phyloP scores from a whole-genome alignment of 2,113 vertebrate species.

The Archocentrus centrarchus region DNA sequence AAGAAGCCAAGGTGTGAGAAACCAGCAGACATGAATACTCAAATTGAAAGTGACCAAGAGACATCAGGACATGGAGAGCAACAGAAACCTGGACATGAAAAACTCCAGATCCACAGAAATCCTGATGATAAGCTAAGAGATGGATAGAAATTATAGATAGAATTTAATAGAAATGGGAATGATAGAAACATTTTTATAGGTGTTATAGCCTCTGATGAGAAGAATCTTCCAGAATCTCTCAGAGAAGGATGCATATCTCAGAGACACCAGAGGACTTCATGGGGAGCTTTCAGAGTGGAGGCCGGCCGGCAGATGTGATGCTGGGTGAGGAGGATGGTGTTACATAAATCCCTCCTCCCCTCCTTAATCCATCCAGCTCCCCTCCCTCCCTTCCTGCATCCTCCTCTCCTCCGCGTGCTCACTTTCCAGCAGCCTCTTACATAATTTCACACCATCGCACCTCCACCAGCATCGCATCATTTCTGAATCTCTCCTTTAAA shows the following conservation, averaged over 20 bases:
- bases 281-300: neutral
- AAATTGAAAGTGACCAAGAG: neutral
- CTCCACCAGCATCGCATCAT: neutral
- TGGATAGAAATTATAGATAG: no score
- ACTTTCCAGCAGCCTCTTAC: conserved; percentile 38
- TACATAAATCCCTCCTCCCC: conserved; percentile 61
- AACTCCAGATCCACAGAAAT: rapidly evolving
- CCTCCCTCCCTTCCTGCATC: conserved; percentile 8
- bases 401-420: conserved; percentile 18
- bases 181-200: neutral
- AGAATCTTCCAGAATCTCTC: neutral
- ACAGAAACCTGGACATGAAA: rapidly evolving
- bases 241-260: neutral
- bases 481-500: neutral
- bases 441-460: conserved; percentile 31
- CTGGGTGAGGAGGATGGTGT: conserved; percentile 39
- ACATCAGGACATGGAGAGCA: no score
- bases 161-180: rapidly evolving
- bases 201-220: neutral
- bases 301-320: conserved; percentile 39
- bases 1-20: no score
- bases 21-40: neutral
- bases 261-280: neutral
- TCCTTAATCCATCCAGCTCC: conserved; percentile 54
- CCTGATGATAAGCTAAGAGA: neutral